Percentiles rank a stretch among this genome's conserved stretches.
Conservation (phyloP, 2,113 vertebrate species). For the Zapornia atra region DNA sequence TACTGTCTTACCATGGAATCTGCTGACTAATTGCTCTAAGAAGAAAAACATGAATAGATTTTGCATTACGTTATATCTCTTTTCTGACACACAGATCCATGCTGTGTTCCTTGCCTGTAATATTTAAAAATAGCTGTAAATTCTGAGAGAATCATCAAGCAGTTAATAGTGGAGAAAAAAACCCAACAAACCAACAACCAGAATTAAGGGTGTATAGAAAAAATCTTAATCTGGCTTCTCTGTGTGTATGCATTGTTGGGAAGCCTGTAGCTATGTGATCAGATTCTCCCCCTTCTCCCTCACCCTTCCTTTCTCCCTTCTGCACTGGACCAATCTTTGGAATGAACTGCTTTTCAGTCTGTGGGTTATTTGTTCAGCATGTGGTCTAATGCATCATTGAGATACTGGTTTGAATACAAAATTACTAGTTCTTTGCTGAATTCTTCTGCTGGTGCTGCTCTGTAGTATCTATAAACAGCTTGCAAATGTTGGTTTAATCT, state of each 20-base stretch:
- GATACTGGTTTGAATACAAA: not conserved
- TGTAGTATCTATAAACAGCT: not conserved
- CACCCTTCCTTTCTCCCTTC: not conserved
- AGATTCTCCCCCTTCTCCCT: not conserved
- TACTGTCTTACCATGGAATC: not conserved
- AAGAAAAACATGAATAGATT: not conserved
- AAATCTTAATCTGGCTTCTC: not conserved
- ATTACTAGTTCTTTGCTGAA: not conserved
- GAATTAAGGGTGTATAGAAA: not conserved
- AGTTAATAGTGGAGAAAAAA: not conserved
- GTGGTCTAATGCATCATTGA: not conserved
- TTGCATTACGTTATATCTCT: not conserved
- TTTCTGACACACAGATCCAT: not conserved
- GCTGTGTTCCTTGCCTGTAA: not conserved
- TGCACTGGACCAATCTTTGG: not conserved
- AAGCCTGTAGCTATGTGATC: not conserved
- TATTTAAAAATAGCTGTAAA: constrained; percentile 16
- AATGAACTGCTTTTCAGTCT: constrained; percentile 2
- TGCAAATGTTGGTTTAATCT: not conserved
- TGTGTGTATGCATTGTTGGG: not conserved
- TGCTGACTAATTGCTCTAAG: not conserved
- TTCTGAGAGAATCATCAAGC: not conserved
- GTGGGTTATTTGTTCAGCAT: not conserved
- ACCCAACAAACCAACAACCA: not conserved
- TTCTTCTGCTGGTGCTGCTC: not conserved